Evolutionary conservation across 2,113 vertebrate genomes (phyloP), one percentile per base, ranked within the genome.

Genomic region (Heptranchias perlo): DNA sequence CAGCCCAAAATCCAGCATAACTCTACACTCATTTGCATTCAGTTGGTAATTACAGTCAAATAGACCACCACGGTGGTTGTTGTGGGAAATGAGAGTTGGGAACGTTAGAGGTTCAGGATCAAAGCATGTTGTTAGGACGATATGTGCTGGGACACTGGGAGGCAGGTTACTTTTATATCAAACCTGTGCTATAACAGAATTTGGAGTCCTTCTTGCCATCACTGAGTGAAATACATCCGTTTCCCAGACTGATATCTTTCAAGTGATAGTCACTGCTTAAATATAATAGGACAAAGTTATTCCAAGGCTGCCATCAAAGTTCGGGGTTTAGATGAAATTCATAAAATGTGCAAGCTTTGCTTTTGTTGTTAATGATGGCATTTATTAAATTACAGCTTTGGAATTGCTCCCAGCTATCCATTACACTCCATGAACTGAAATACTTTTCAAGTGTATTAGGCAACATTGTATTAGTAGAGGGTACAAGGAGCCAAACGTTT

Each of bases 341-440:
- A 58, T 89, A 89, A 14, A 89, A 35, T 54, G 52, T 3, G 23
- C 16, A 62, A 62, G 61, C 14, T 61, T 62, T 62, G 35, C 54
- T 92, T 54, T 92, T 35, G 39, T 61, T 92, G 31, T 62, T 92
- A 92, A 92, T 62, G 54, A 92, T 62, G 87, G 52, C 54, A 62
- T 62, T 92, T 92, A 16, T 62, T 16, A 92, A 31, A 92, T 92
- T 93, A 61, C 89, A 8, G 35, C 58, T 16, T 93, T 93, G 58
- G 89, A 93, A 93, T 64, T 93, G 89, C 58, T 64, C 58, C 58
- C 89, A 93, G 58, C 58, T 93, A 62, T 93, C 89, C 89, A 64
- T 93, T 93, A 62, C 58, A 39, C 35, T 93, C 58, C 18, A 62
- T 39, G 35, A 93, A 39, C 89, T 93, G 89, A 93, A 61, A 93